Percentiles rank a stretch among this genome's conserved stretches.
phyloP scores from a whole-genome alignment of 1,140 invertebrate genomes.

The Hormaphis cornu region DNA sequence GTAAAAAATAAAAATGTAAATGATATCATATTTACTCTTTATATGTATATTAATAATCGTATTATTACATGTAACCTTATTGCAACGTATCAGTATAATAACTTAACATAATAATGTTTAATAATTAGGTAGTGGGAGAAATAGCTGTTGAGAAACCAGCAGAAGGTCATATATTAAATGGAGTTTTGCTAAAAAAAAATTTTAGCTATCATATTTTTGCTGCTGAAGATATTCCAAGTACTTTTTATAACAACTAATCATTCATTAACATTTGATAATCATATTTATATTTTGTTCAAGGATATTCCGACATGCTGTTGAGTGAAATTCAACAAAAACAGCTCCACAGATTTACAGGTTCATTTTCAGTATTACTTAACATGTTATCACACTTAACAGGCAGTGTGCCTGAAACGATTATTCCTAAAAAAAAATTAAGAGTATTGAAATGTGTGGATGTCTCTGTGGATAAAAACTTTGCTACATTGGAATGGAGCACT shows the following conservation, averaged over 20 bases:
- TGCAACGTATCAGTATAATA: not conserved
- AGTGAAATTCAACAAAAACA: conserved; percentile 84
- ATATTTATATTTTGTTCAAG: conserved; percentile 42
- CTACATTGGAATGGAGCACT: conserved; percentile 82
- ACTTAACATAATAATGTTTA: not conserved
- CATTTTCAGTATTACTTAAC: conserved; percentile 66
- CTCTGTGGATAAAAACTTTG: conserved; percentile 70
- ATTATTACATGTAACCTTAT: not conserved
- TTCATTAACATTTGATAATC: conserved; percentile 14
- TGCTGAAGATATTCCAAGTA: conserved; percentile 80
- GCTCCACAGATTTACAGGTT: conserved; percentile 77
- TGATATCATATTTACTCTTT: not conserved
- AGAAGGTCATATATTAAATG: conserved; percentile 71
- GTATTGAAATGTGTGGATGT: conserved; percentile 72
- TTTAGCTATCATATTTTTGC: conserved; percentile 96
- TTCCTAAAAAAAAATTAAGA: conserved; percentile 61
- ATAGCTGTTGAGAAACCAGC: conserved; percentile 74
- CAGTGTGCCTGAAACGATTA: conserved; percentile 56
- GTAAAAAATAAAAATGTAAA: too few species aligned
- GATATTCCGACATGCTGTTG: conserved; percentile 92
- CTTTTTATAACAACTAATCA: conserved; percentile 28
- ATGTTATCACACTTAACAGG: conserved; percentile 75
- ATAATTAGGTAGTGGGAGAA: conserved; percentile 67
- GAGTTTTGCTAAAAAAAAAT: conserved; percentile 92
- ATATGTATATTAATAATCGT: not conserved